phyloP scores from a whole-genome alignment of 1,140 invertebrate species.

The Pissodes strobi region DNA sequence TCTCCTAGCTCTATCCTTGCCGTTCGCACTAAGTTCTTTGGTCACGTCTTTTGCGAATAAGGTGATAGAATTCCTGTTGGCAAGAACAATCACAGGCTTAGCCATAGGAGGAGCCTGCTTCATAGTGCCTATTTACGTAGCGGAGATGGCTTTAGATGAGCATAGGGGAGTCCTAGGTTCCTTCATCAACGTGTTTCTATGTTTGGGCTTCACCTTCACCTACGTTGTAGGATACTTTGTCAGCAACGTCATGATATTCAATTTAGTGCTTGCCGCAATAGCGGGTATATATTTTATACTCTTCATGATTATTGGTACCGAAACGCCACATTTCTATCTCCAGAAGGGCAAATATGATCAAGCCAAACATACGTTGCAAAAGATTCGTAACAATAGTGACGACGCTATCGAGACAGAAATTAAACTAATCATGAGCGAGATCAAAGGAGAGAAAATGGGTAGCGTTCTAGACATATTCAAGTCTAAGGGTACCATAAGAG shows the following conservation, averaged over 20 bases:
- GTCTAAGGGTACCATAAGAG: constrained; percentile 63
- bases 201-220: constrained; percentile 42
- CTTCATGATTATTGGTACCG: constrained; percentile 62
- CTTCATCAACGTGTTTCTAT: constrained; percentile 40
- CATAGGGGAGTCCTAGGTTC: constrained; percentile 38
- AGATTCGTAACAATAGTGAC: constrained; percentile 61
- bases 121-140: constrained; percentile 59
- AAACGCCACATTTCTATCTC: constrained; percentile 74
- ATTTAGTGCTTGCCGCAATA: constrained; percentile 57
- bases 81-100: constrained; percentile 52
- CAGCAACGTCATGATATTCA: constrained; percentile 60
- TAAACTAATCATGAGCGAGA: constrained; percentile 18
- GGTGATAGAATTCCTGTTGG: constrained; percentile 71
- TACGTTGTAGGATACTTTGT: constrained; percentile 65
- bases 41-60: no score
- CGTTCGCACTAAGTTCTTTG: no score
- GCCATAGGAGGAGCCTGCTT: constrained; percentile 57
- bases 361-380: constrained; percentile 64
- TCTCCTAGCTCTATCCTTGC: no score
- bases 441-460: constrained; percentile 45
- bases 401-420: constrained; percentile 58
- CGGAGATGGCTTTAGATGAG: constrained; percentile 56
- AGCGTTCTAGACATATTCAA: constrained; percentile 62
- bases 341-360: constrained; percentile 62
- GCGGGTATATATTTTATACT: constrained; percentile 59